Conservation (phyloP, 1,140 invertebrate genomes). For the Brachionus rubens region DNA sequence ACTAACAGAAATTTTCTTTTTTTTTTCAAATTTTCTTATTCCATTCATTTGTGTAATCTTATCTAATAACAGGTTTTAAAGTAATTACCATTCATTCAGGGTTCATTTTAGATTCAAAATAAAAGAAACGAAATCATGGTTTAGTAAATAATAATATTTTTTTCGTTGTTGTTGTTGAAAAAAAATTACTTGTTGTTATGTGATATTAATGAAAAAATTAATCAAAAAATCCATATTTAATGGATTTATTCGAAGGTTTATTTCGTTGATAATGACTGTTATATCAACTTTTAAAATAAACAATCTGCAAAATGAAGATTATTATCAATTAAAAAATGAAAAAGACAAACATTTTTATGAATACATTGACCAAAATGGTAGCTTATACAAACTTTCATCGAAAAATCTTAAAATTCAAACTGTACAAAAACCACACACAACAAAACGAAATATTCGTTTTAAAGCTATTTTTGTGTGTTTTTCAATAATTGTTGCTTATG, state of each 20-base stretch:
- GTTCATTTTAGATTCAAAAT: too few species aligned
- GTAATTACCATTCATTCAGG: too few species aligned
- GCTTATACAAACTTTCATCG: not conserved
- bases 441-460: not conserved
- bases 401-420: not conserved
- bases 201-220: slow-evolving; percentile 32
- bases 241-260: slow-evolving; percentile 4
- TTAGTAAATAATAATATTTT: too few species aligned
- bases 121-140: too few species aligned
- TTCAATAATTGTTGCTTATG: not conserved
- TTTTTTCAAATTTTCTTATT: too few species aligned
- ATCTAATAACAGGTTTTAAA: too few species aligned
- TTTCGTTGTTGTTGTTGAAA: not conserved
- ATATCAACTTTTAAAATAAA: not conserved
- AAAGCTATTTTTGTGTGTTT: not conserved
- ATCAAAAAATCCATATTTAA: slow-evolving; percentile 38
- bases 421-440: not conserved
- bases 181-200: not conserved
- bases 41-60: too few species aligned
- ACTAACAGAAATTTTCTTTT: too few species aligned
- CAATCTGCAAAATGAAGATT: not conserved
- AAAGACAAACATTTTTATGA: not conserved
- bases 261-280: not conserved
- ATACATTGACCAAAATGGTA: slow-evolving; percentile 21
- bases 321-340: not conserved